Conservation (phyloP, 2,113 vertebrate genomes). For the Lepidothrix coronata region DNA sequence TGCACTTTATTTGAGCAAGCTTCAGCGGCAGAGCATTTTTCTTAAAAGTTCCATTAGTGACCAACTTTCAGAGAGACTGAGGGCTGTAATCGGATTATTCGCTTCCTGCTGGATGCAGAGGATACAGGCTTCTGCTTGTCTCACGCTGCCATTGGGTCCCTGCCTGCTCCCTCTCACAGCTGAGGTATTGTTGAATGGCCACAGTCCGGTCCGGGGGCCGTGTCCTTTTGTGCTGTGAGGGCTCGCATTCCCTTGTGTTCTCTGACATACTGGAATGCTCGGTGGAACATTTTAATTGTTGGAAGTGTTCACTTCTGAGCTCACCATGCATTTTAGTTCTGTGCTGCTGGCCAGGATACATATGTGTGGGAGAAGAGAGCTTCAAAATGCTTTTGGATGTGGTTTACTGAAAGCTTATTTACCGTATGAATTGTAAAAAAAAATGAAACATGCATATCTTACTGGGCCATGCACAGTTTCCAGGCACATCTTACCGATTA, state of each 20-base stretch:
- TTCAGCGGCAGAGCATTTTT: conserved; percentile 13
- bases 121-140: conserved; percentile 10
- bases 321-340: background rate
- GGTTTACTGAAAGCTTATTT: background rate
- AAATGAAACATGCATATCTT: accelerated
- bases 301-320: background rate
- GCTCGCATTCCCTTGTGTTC: background rate
- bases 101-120: background rate
- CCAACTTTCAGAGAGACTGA: background rate
- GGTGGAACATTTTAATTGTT: background rate
- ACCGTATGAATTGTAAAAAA: background rate
- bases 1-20: background rate
- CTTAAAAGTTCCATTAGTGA: background rate
- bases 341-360: background rate
- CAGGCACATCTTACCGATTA: background rate
- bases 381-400: background rate
- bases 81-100: background rate
- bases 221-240: background rate
- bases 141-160: background rate
- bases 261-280: background rate
- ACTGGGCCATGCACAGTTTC: background rate
- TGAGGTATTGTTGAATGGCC: background rate
- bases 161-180: background rate
- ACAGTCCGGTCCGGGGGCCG: background rate
- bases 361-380: background rate